Percentiles rank a stretch among this genome's conserved stretches.
Conservation (phyloP, 1,140 invertebrate genomes). For the Druon quercuslanigerum region DNA sequence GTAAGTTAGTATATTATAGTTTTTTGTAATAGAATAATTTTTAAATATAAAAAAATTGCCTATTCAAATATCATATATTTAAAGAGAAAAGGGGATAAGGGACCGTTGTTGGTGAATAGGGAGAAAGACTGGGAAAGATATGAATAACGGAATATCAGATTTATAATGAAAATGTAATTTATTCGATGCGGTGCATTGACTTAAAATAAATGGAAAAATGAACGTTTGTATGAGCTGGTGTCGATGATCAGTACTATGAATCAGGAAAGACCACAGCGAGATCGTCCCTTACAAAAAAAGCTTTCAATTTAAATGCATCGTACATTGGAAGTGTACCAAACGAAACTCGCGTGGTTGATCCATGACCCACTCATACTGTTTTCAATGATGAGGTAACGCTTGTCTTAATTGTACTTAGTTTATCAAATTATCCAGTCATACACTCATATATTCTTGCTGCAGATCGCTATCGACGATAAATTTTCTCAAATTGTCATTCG, state of each 20-base stretch:
- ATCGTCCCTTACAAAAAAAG: constrained; percentile 57
- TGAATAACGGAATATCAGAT: constrained; percentile 44
- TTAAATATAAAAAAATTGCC: no score
- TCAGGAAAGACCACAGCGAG: constrained; percentile 62
- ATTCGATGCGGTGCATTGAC: constrained; percentile 78
- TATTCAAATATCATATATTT: no score
- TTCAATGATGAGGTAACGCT: constrained; percentile 77
- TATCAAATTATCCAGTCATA: constrained; percentile 78
- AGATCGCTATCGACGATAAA: constrained; percentile 62
- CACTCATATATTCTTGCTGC: constrained; percentile 73
- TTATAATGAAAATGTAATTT: constrained; percentile 78
- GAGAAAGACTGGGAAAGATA: background rate
- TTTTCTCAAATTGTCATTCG: constrained; percentile 64
- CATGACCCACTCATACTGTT: constrained; percentile 62
- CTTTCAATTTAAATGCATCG: constrained; percentile 69
- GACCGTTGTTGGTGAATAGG: no score
- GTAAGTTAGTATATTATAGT: no score
- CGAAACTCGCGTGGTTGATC: constrained; percentile 34
- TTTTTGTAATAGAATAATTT: no score
- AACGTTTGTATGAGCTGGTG: constrained; percentile 76
- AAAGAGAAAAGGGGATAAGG: no score
- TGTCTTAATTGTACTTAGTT: constrained; percentile 78
- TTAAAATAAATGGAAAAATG: constrained; percentile 78
- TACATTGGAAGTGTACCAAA: constrained; percentile 65
- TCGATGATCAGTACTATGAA: constrained; percentile 70